Evolutionary conservation across 1,140 invertebrate species (phyloP).

Genomic region (Papilio dardanus): DNA sequence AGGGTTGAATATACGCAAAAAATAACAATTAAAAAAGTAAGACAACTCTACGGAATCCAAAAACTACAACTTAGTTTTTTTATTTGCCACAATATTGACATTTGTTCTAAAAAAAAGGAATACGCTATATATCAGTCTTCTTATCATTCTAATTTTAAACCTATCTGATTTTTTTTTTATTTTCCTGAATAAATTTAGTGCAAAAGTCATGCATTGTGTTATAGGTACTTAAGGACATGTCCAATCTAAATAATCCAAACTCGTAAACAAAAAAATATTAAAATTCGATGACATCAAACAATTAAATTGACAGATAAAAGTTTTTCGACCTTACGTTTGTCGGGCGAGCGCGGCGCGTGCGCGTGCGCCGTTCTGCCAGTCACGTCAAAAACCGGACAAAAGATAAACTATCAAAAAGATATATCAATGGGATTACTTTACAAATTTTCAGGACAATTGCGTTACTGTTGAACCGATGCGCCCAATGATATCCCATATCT

Average conservation of each 20-base stretch:
- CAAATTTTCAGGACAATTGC: slow-evolving; percentile 76
- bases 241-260: neutral
- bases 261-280: neutral
- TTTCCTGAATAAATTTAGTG: no score
- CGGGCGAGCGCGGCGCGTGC: slow-evolving; percentile 47
- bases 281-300: neutral
- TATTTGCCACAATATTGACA: no score
- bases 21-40: neutral
- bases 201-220: no score
- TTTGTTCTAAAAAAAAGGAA: no score
- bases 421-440: slow-evolving; percentile 73
- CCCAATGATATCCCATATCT: slow-evolving; percentile 49
- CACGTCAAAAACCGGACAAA: slow-evolving; percentile 70
- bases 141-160: no score
- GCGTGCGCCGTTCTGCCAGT: slow-evolving; percentile 72
- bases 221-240: no score
- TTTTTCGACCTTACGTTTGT: slow-evolving; percentile 62
- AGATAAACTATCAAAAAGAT: slow-evolving; percentile 72
- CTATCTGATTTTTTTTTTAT: no score
- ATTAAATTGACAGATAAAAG: slow-evolving; percentile 26
- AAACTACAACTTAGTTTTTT: no score
- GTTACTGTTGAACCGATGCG: slow-evolving; percentile 62
- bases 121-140: no score
- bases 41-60: neutral
- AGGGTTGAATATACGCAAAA: neutral